Percentiles rank a stretch among this genome's conserved stretches.
Evolutionary conservation across 2,797 vertebrate species (phyloP).

Genomic region (Linurgus olivaceus): DNA sequence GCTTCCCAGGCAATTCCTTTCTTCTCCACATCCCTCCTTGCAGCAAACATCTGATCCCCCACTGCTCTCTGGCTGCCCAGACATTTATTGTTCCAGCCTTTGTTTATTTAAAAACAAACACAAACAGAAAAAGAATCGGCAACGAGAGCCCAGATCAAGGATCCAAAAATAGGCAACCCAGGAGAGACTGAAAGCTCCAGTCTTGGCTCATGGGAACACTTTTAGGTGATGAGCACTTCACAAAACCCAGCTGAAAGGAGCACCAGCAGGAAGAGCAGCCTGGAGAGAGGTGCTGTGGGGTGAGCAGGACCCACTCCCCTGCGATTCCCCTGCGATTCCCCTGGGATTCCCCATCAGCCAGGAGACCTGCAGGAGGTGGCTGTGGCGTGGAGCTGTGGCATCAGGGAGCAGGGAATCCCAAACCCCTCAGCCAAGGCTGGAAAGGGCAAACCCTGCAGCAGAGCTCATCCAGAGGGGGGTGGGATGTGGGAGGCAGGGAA

Average conservation of each 20-base stretch:
- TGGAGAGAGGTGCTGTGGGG: neutral
- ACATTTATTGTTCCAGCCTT: neutral
- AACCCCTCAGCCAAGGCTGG: accelerated
- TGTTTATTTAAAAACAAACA: constrained; percentile 33
- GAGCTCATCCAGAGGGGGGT: neutral
- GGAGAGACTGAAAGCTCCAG: neutral
- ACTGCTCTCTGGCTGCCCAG: neutral
- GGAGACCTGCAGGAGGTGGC: neutral
- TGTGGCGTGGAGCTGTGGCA: accelerated
- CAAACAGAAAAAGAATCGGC: neutral
- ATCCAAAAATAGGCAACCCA: constrained; percentile 25
- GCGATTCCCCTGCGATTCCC: neutral
- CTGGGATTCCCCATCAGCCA: neutral
- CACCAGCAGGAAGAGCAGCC: neutral
- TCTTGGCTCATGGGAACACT: neutral
- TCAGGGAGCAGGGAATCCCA: neutral
- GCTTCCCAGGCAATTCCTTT: neutral
- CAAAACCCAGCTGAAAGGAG: neutral
- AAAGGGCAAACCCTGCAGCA: neutral
- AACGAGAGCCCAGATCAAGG: neutral
- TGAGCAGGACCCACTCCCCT: neutral
- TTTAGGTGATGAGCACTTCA: constrained; percentile 2
- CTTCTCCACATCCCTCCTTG: neutral
- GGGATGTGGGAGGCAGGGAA: neutral
- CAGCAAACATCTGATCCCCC: neutral